Evolutionary conservation across 2,888 invertebrate species (phyloP).

Genomic region (Ypsolopha scabrella): DNA sequence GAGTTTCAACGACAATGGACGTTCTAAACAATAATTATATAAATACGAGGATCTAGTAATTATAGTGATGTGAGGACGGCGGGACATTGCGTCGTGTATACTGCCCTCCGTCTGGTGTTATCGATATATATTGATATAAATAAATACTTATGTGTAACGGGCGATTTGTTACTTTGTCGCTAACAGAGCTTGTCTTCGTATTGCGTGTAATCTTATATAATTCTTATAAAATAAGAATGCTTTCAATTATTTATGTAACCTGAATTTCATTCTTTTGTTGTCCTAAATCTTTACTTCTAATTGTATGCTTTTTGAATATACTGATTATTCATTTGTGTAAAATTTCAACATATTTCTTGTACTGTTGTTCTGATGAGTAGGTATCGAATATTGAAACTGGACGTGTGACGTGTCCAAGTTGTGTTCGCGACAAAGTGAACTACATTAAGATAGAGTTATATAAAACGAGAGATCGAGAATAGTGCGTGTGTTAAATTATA

Average conservation of each 20-base stretch:
- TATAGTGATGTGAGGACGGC: slow-evolving; percentile 27
- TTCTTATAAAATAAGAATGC: no score
- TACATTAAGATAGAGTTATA: slow-evolving; percentile 8
- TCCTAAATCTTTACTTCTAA: no score
- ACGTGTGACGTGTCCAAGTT: no score
- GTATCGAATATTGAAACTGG: no score
- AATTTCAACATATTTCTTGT: no score
- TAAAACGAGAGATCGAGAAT: slow-evolving; percentile 8
- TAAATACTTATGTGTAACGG: slow-evolving; percentile 12
- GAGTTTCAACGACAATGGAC: slow-evolving; percentile 35
- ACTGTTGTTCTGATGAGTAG: no score
- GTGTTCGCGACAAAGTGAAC: no score
- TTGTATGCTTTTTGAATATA: no score
- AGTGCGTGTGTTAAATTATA: neutral
- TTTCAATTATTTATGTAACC: no score
- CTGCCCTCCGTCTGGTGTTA: slow-evolving; percentile 31
- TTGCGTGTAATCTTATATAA: no score
- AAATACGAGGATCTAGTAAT: slow-evolving; percentile 32
- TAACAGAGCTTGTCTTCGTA: neutral
- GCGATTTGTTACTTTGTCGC: neutral
- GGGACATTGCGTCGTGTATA: slow-evolving; percentile 35
- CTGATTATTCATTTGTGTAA: no score
- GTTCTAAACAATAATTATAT: slow-evolving; percentile 26
- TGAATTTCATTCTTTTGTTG: no score
- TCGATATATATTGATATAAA: slow-evolving; percentile 42